phyloP scores from a whole-genome alignment of 2,113 vertebrate species.

The Ranitomeya variabilis region DNA sequence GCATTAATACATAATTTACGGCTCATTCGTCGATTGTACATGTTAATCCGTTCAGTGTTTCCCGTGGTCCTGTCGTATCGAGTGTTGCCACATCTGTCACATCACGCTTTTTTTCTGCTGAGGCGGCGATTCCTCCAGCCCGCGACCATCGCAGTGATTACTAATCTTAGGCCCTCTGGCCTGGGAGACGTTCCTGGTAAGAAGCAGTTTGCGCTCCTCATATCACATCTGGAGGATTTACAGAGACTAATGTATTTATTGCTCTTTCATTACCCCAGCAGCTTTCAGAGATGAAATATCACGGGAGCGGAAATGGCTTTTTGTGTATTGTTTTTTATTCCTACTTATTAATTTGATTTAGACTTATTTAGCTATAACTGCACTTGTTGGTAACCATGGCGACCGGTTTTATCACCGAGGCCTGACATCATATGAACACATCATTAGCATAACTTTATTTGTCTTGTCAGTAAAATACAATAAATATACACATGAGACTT shows the following conservation, averaged over 20 bases:
- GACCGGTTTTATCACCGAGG: conserved; percentile 15
- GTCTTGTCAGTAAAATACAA: background rate
- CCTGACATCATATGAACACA: background rate
- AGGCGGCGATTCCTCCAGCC: background rate
- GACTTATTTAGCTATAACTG: conserved; percentile 6
- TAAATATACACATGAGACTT: background rate
- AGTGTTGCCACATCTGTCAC: conserved; percentile 35
- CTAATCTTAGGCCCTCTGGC: background rate
- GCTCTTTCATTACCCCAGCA: conserved; percentile 32
- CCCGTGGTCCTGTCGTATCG: conserved; percentile 31
- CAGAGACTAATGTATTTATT: conserved; percentile 42
- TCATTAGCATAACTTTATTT: background rate
- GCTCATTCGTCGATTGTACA: background rate
- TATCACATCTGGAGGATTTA: conserved; percentile 46
- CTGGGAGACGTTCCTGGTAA: conserved; percentile 29
- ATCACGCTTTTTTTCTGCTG: conserved; percentile 30
- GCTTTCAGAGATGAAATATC: conserved; percentile 48
- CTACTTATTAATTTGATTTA: conserved; percentile 43
- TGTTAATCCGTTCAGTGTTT: background rate
- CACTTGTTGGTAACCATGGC: background rate
- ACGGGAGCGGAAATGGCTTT: conserved; percentile 19
- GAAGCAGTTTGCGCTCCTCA: conserved; percentile 28
- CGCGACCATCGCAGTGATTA: background rate
- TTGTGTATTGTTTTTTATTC: conserved; percentile 25
- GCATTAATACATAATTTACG: background rate